Conservation (phyloP, 2,113 vertebrate genomes). For the Sardina pilchardus region DNA sequence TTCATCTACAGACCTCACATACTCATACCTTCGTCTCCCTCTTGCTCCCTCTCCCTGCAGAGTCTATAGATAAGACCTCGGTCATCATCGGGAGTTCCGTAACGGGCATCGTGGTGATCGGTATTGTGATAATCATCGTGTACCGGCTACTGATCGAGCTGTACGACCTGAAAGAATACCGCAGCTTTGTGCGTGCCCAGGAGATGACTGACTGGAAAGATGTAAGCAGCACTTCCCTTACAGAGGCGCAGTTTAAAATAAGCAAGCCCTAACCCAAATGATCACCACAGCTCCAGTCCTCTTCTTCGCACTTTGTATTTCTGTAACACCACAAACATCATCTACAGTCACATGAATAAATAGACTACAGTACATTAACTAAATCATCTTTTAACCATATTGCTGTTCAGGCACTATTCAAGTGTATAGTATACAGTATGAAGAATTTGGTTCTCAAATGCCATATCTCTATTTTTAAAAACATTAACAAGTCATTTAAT, state of each 20-base stretch:
- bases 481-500: no score
- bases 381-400: background rate
- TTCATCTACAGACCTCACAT: background rate
- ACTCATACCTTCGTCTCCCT: background rate
- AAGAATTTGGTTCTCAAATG: no score
- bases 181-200: slow-evolving; percentile 64
- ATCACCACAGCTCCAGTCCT: background rate
- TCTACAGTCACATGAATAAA: background rate
- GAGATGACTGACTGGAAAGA: slow-evolving; percentile 64
- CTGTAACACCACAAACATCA: background rate
- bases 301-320: background rate
- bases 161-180: slow-evolving; percentile 70
- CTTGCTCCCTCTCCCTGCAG: slow-evolving; percentile 20
- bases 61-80: slow-evolving; percentile 51
- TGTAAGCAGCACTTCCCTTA: slow-evolving; percentile 55
- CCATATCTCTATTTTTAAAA: no score
- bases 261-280: no score
- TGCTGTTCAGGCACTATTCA: background rate
- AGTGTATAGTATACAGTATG: background rate
- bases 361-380: no score
- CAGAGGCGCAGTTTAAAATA: no score
- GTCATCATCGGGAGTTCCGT: slow-evolving; percentile 60
- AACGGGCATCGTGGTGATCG: slow-evolving; percentile 65
- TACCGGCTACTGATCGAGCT: slow-evolving; percentile 65
- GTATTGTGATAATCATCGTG: slow-evolving; percentile 63